Evolutionary conservation across 2,797 vertebrate genomes (phyloP).

Genomic region (Anas flavirostris): DNA sequence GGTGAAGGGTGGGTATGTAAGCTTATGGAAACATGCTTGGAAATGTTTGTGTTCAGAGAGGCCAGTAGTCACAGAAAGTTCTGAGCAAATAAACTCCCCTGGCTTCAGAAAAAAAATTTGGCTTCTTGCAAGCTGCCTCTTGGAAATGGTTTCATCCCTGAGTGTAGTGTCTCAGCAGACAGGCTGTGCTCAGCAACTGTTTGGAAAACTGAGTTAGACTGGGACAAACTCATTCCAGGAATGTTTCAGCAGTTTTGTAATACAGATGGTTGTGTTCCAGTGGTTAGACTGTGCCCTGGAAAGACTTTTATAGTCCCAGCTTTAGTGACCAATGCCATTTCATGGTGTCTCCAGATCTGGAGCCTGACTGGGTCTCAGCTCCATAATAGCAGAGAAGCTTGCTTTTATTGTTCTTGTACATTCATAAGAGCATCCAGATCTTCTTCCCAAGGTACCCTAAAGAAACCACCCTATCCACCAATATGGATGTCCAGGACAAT

Average conservation of each 20-base stretch:
- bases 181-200: not conserved
- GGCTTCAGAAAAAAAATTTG: not conserved
- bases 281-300: not conserved
- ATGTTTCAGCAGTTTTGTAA: not conserved
- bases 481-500: not conserved
- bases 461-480: not conserved
- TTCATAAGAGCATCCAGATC: not conserved
- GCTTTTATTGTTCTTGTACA: not conserved
- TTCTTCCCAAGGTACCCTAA: not conserved
- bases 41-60: not conserved
- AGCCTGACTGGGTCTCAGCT: not conserved
- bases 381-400: not conserved
- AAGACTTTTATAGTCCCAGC: not conserved
- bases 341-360: not conserved
- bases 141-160: not conserved
- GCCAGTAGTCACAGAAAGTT: not conserved
- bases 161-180: not conserved
- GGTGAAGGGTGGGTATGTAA: not conserved
- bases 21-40: not conserved
- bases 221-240: not conserved
- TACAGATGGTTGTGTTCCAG: not conserved
- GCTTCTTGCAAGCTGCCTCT: not conserved
- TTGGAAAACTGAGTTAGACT: not conserved
- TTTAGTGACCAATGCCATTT: not conserved
- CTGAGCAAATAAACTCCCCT: not conserved